Percentiles rank a stretch among this genome's conserved stretches.
Evolutionary conservation across 1,140 invertebrate species (phyloP).

Genomic region (Cydia strobilella): DNA sequence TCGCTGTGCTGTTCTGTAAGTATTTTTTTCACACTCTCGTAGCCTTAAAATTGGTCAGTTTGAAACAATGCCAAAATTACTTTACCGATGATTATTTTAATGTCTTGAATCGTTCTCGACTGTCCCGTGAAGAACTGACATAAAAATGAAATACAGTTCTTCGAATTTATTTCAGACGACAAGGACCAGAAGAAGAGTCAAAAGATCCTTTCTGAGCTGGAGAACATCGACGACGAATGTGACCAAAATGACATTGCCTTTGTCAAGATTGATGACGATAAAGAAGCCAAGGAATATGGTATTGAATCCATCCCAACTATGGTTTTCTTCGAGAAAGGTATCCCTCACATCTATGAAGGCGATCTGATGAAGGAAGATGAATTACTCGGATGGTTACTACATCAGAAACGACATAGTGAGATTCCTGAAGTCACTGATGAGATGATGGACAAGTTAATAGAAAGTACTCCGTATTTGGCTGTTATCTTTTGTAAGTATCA

Average conservation of each 20-base stretch:
- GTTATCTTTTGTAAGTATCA: conserved; percentile 90
- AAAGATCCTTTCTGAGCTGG: conserved; percentile 91
- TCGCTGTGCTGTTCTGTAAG: conserved; percentile 95
- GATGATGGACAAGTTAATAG: conserved; percentile 96
- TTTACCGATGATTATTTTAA: conserved; percentile 40
- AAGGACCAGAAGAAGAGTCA: conserved; percentile 95
- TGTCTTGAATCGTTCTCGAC: conserved; percentile 38
- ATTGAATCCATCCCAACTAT: conserved; percentile 90
- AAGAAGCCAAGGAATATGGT: conserved; percentile 94
- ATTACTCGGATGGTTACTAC: conserved; percentile 92
- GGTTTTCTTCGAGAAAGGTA: conserved; percentile 93
- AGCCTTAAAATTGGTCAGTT: conserved; percentile 51
- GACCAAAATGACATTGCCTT: conserved; percentile 95
- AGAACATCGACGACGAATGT: conserved; percentile 97
- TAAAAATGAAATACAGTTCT: conserved; percentile 75
- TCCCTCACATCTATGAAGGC: conserved; percentile 94
- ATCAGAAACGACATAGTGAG: conserved; percentile 94
- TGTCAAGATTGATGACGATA: conserved; percentile 94
- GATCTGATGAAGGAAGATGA: conserved; percentile 96
- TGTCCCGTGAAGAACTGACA: conserved; percentile 62
- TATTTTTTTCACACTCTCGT: conserved; percentile 57
- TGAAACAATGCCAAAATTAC: conserved; percentile 55
- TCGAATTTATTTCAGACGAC: conserved; percentile 86
- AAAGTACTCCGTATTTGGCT: conserved; percentile 88
- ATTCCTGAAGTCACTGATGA: conserved; percentile 96